Evolutionary conservation across 2,888 invertebrate species (phyloP).

Genomic region (Pandemis corylana): DNA sequence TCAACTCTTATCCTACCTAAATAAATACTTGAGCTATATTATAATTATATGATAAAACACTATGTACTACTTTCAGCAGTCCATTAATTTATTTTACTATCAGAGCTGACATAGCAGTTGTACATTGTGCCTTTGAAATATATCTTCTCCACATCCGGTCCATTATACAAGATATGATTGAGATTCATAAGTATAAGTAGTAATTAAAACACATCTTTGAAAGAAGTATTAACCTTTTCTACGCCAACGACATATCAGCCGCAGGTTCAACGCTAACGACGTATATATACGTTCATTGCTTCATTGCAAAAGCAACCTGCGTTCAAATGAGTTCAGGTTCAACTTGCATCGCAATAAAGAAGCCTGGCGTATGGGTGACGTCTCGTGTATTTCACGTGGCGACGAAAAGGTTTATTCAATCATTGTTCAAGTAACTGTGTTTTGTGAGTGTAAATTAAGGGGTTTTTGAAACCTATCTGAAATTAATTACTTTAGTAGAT

Average conservation of each 20-base stretch:
- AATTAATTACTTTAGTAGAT: neutral
- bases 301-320: too few relatives aligned
- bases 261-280: too few relatives aligned
- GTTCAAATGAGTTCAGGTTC: too few relatives aligned
- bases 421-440: neutral
- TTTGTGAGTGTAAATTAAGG: constrained; percentile 8
- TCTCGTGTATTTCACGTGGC: too few relatives aligned
- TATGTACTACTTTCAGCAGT: constrained; percentile 21
- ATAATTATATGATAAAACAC: constrained; percentile 6
- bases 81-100: constrained; percentile 45
- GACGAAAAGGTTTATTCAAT: neutral
- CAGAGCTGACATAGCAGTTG: constrained; percentile 48
- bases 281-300: too few relatives aligned
- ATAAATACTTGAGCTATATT: constrained; percentile 7
- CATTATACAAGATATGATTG: constrained; percentile 53
- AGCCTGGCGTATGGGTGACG: too few relatives aligned
- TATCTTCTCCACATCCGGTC: constrained; percentile 71
- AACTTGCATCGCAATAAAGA: too few relatives aligned
- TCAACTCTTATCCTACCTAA: constrained; percentile 17
- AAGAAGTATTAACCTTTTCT: constrained; percentile 6
- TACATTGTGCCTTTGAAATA: constrained; percentile 74
- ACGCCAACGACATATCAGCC: too few relatives aligned
- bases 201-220: constrained; percentile 31
- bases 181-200: constrained; percentile 54
- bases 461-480: constrained; percentile 27